A percentile compares a stretch with the other conserved stretches of the same genome.
phyloP scores from a whole-genome alignment of 2,797 vertebrate species.

The Lutjanus argentimaculatus region DNA sequence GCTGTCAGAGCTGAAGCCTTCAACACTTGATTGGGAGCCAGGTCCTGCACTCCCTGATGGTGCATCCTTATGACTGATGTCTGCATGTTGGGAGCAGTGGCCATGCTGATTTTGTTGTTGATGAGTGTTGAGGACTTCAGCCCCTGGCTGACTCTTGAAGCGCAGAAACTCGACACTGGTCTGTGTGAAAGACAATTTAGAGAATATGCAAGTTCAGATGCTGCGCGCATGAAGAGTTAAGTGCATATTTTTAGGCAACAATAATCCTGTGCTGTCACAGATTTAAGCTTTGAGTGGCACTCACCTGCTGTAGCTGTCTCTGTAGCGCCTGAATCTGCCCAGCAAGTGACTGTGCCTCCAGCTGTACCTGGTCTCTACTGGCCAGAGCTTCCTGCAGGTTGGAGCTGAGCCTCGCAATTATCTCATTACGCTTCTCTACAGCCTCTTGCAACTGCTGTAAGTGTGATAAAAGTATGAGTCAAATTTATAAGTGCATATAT shows the following conservation, averaged over 20 bases:
- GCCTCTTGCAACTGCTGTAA: conserved; percentile 86
- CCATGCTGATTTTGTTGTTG: conserved; percentile 62
- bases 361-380: conserved; percentile 86
- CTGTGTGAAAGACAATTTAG: conserved; percentile 69
- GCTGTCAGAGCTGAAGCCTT: conserved; percentile 53
- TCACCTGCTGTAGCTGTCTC: conserved; percentile 89
- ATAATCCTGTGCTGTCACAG: not conserved
- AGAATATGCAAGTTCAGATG: not conserved
- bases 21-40: conserved; percentile 49
- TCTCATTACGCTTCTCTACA: conserved; percentile 88
- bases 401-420: conserved; percentile 86
- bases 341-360: conserved; percentile 83
- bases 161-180: conserved; percentile 84
- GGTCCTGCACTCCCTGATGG: conserved; percentile 57
- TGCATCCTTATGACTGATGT: conserved; percentile 63
- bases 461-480: not conserved
- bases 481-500: not conserved
- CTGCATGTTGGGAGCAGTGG: conserved; percentile 61
- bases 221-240: not conserved
- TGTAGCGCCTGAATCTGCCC: conserved; percentile 87
- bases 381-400: conserved; percentile 86
- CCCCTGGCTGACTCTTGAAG: conserved; percentile 77
- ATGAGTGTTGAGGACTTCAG: conserved; percentile 64
- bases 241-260: not conserved
- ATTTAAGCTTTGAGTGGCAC: conserved; percentile 19